phyloP scores from a whole-genome alignment of 2,888 invertebrate genomes.

The Sarcophaga variegata region DNA sequence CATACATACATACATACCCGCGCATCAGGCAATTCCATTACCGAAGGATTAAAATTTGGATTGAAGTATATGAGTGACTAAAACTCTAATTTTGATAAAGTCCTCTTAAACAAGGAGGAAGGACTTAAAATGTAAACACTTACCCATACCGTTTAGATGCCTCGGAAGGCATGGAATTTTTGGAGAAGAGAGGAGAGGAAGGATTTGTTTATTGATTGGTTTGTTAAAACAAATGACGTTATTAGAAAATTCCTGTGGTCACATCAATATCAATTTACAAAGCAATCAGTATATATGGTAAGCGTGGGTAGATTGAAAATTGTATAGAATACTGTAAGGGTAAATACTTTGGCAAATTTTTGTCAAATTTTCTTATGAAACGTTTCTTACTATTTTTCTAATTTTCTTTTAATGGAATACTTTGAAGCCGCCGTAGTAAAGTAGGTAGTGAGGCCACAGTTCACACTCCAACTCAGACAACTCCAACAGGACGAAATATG shows the following conservation, averaged over 20 bases:
- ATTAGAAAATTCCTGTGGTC: conserved; percentile 70
- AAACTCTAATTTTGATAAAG: conserved; percentile 42
- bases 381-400: too few species aligned
- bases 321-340: not conserved
- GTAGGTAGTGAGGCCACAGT: too few species aligned
- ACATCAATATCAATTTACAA: conserved; percentile 67
- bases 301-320: conserved; percentile 5
- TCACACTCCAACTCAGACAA: too few species aligned
- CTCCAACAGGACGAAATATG: too few species aligned
- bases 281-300: conserved; percentile 23
- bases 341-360: too few species aligned
- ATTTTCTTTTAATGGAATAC: too few species aligned
- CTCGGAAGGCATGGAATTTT: not conserved
- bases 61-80: conserved; percentile 20
- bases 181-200: not conserved
- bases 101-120: conserved; percentile 17
- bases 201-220: conserved; percentile 64
- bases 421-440: too few species aligned
- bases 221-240: conserved; percentile 67
- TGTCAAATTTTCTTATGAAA: too few species aligned
- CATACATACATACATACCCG: too few species aligned
- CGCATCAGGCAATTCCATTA: conserved; percentile 38
- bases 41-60: conserved; percentile 55
- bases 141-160: conserved; percentile 1
- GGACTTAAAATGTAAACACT: conserved; percentile 16